A percentile compares a stretch with the other conserved stretches of the same genome.
These are phyloP conservation scores for Dasyornis broadbenti DNA, from an alignment of 2,113 vertebrate species.

Conservation along the genomic window DNA sequence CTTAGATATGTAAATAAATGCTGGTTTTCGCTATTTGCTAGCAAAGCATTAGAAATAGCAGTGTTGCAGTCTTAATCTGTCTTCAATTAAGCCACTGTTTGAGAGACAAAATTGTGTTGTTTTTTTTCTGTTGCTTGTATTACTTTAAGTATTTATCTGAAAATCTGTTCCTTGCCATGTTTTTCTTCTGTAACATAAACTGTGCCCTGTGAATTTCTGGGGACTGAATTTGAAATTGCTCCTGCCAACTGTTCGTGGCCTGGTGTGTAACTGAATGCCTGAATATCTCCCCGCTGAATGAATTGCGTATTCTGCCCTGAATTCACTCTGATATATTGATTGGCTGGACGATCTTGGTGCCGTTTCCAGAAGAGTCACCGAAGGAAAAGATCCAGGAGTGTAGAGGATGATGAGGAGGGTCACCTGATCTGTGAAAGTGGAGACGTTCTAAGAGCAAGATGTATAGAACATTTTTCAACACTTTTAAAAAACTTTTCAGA, in stretches of 20 bases:
- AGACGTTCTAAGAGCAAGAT: constrained; percentile 99
- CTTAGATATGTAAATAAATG: neutral
- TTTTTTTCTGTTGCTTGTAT: constrained; percentile 79
- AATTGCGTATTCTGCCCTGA: constrained; percentile 97
- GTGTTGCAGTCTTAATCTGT: constrained; percentile 71
- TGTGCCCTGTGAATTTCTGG: constrained; percentile 98
- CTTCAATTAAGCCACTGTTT: constrained; percentile 78
- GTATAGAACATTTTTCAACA: constrained; percentile 99
- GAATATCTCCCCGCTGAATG: constrained; percentile 96
- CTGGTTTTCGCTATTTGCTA: constrained; percentile 45
- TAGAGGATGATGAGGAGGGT: constrained; percentile 99
- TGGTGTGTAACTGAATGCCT: constrained; percentile 94
- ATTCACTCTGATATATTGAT: constrained; percentile 89
- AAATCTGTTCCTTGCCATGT: constrained; percentile 99
- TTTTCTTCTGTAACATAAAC: constrained; percentile 99
- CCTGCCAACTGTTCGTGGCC: constrained; percentile 91
- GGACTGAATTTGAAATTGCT: constrained; percentile 99
- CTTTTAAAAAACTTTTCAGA: constrained; percentile 77
- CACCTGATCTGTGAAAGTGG: constrained; percentile 99
- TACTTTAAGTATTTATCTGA: constrained; percentile 96
- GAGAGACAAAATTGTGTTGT: constrained; percentile 79
- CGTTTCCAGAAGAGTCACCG: constrained; percentile 96
- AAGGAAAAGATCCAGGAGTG: constrained; percentile 99
- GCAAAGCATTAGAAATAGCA: constrained; percentile 58
- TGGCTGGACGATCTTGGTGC: constrained; percentile 87